Percentiles rank a stretch among this genome's conserved stretches.
Evolutionary conservation across 2,888 invertebrate species (phyloP).

Genomic region (Entomobrya proxima): DNA sequence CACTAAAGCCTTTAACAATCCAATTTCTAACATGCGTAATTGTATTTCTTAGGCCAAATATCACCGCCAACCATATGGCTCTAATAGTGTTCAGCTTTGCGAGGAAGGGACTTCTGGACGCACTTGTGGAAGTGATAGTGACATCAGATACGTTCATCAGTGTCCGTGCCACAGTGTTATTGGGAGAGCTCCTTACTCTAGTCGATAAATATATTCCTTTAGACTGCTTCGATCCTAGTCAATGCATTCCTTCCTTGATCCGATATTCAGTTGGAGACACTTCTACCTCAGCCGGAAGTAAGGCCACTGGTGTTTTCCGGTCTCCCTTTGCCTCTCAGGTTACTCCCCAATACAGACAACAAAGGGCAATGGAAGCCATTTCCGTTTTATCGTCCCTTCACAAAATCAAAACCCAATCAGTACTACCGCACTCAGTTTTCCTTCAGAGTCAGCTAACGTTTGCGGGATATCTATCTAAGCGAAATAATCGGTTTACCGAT

Average conservation of each 20-base stretch:
- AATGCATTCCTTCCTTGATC: constrained; percentile 89
- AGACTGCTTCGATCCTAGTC: constrained; percentile 89
- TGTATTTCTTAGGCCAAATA: constrained; percentile 86
- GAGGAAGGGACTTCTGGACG: constrained; percentile 89
- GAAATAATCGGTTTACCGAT: constrained; percentile 70
- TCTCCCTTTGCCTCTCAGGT: constrained; percentile 69
- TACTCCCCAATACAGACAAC: constrained; percentile 71
- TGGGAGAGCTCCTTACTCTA: constrained; percentile 92
- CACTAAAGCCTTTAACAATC: too few species aligned
- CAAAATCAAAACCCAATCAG: constrained; percentile 71
- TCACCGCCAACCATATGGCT: constrained; percentile 93
- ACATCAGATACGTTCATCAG: constrained; percentile 93
- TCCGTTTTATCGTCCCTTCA: constrained; percentile 71
- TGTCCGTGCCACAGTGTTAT: constrained; percentile 91
- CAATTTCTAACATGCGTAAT: too few species aligned
- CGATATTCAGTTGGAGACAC: constrained; percentile 81
- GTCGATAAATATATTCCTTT: constrained; percentile 91
- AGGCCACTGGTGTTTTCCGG: constrained; percentile 18
- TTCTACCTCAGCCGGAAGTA: constrained; percentile 17
- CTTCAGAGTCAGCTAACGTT: constrained; percentile 72
- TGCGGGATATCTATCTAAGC: constrained; percentile 67
- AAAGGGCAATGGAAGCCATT: constrained; percentile 74
- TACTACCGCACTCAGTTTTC: constrained; percentile 72
- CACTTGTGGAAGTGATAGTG: constrained; percentile 93
- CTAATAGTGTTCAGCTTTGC: constrained; percentile 92